Evolutionary conservation across 92 coral and sea anemone species (phyloP).

Genomic region (Zoanthus solanderi): DNA sequence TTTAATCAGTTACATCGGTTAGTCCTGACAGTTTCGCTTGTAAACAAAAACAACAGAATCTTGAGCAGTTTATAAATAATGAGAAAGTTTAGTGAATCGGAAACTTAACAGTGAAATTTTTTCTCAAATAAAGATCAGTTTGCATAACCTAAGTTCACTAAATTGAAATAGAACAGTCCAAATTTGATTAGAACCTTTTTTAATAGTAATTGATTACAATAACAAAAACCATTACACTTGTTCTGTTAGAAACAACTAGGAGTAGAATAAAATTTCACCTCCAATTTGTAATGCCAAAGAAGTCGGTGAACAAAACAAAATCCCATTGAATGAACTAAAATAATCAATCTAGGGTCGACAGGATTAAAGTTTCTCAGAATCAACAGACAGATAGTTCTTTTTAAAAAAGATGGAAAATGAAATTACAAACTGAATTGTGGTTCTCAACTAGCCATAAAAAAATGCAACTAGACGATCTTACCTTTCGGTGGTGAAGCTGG

Average conservation of each 20-base stretch:
- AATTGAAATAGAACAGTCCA: neutral
- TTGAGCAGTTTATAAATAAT: neutral
- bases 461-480: constrained; percentile 24
- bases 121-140: neutral
- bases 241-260: no score
- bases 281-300: no score
- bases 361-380: neutral
- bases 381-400: neutral
- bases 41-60: constrained; percentile 3
- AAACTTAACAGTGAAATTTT: neutral
- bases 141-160: neutral
- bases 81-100: neutral
- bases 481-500: constrained; percentile 99
- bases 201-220: no score
- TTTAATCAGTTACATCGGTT: neutral
- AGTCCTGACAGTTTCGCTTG: neutral
- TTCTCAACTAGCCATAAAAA: neutral
- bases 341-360: neutral
- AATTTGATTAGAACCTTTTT: no score
- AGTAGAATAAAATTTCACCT: no score
- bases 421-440: neutral
- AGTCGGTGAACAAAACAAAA: neutral
- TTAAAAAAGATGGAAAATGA: no score
- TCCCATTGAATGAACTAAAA: neutral
- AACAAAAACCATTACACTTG: no score